These are phyloP conservation scores for Chrysotoxum bicinctum DNA, from an alignment of 2,888 invertebrate species.

Conservation along the genomic window DNA sequence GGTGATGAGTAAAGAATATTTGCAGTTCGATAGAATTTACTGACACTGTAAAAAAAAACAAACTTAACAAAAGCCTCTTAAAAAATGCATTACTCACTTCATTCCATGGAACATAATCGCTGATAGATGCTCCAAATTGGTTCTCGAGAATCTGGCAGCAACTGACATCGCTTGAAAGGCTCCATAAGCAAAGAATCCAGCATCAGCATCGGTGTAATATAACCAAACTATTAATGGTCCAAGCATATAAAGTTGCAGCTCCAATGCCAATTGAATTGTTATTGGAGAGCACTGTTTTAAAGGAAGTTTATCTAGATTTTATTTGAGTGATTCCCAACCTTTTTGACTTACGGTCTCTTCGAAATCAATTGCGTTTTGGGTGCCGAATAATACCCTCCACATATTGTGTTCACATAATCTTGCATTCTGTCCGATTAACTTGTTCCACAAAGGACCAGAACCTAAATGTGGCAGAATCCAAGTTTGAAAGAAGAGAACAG, in stretches of 20 bases:
- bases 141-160: slow-evolving; percentile 85
- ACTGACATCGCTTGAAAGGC: slow-evolving; percentile 84
- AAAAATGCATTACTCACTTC: slow-evolving; percentile 82
- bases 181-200: slow-evolving; percentile 84
- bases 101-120: slow-evolving; percentile 87
- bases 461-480: slow-evolving; percentile 86
- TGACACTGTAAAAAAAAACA: slow-evolving; percentile 82
- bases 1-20: slow-evolving; percentile 85
- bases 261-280: slow-evolving; percentile 88
- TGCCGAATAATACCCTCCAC: slow-evolving; percentile 87
- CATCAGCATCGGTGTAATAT: slow-evolving; percentile 83
- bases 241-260: slow-evolving; percentile 87
- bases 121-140: slow-evolving; percentile 85
- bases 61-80: not conserved
- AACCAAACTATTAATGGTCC: slow-evolving; percentile 86
- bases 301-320: not conserved
- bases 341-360: slow-evolving; percentile 85
- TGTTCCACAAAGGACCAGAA: slow-evolving; percentile 87
- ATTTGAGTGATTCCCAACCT: not conserved
- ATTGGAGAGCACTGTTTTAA: slow-evolving; percentile 87
- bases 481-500: slow-evolving; percentile 86
- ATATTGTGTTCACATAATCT: slow-evolving; percentile 86
- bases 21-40: slow-evolving; percentile 87
- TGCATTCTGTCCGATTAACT: slow-evolving; percentile 85
- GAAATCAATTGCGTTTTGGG: slow-evolving; percentile 87